Evolutionary conservation across 2,113 vertebrate genomes (phyloP), one percentile per base, ranked within the genome.

Genomic region (Alaudala cheleensis): DNA sequence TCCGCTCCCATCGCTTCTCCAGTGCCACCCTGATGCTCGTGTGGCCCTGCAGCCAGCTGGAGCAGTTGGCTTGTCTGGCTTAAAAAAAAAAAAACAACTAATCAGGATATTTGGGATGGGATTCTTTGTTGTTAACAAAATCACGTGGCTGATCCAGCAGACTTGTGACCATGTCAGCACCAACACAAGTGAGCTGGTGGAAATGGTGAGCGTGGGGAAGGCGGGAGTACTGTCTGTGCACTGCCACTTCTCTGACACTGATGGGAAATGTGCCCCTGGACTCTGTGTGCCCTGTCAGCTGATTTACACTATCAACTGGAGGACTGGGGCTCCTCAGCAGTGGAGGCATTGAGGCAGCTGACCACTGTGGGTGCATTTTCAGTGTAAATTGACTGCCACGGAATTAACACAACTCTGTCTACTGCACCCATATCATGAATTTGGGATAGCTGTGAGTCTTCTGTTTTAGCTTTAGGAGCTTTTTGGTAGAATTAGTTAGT

Each of bases 1-100:
- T 65, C 28, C 0, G 0, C 24, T 86, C 9, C 24, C 33, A 57
- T 34, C 0, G 0, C 31, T 62, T 56, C 37, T 70, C n/a, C 1
- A 2, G 33, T 22, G 10, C 86, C n/a, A 39, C 12, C n/a, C 23
- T 42, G 20, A 9, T 81, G 67, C 76, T 70, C 0, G 0, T 34
- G 62, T 45, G 53, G 60, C 58, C 72, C 54, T 61, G 53, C 78
- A 88, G 85, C 81, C 85, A 87, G 61, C 78, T 94, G 74, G 85
- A 90, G 44, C 57, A 28, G 49, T 64, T 15, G 2, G 74, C 14
- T 21, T 77, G 23, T 45, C 79, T 92, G 82, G 42, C 79, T 77
- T 9, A 37, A 37, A 37, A 76, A 80, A 85, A 82, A 80, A 37
- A 37, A 37, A 76, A 80, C 82, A 82, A 80, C 11, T 65, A 45